These are phyloP conservation scores for Tarsius wallacei DNA, from an alignment of 2,797 vertebrate genomes.

Conservation along the genomic window DNA sequence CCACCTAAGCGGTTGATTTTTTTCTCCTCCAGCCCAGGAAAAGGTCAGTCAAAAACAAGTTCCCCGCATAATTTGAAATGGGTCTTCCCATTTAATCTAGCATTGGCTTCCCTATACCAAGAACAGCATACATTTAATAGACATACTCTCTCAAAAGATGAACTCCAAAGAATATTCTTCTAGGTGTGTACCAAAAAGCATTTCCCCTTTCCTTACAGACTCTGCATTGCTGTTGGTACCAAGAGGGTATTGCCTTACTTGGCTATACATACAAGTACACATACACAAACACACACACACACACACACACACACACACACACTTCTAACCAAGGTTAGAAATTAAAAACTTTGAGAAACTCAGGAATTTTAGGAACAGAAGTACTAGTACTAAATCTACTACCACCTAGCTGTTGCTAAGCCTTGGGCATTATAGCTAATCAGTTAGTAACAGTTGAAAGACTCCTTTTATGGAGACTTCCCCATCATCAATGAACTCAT, in stretches of 20 bases:
- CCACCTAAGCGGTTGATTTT: slow-evolving; percentile 22
- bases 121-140: neutral
- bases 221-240: slow-evolving; percentile 40
- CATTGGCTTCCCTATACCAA: neutral
- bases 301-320: neutral
- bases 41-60: slow-evolving; percentile 36
- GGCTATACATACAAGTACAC: neutral
- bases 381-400: slow-evolving; percentile 19
- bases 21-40: neutral
- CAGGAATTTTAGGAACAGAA: slow-evolving; percentile 51
- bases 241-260: slow-evolving; percentile 22
- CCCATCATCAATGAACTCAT: slow-evolving; percentile 78
- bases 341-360: slow-evolving; percentile 58
- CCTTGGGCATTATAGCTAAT: slow-evolving; percentile 71
- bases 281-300: neutral
- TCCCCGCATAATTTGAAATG: neutral
- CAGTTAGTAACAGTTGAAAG: slow-evolving; percentile 78
- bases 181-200: neutral
- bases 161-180: neutral
- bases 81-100: slow-evolving; percentile 18
- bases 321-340: slow-evolving; percentile 3
- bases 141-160: neutral
- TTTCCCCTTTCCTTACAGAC: neutral
- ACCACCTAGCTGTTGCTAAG: slow-evolving; percentile 65
- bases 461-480: slow-evolving; percentile 75